Conservation (phyloP, 37 sponge, comb jelly and placozoan genomes). For the Beroe forskalii region DNA sequence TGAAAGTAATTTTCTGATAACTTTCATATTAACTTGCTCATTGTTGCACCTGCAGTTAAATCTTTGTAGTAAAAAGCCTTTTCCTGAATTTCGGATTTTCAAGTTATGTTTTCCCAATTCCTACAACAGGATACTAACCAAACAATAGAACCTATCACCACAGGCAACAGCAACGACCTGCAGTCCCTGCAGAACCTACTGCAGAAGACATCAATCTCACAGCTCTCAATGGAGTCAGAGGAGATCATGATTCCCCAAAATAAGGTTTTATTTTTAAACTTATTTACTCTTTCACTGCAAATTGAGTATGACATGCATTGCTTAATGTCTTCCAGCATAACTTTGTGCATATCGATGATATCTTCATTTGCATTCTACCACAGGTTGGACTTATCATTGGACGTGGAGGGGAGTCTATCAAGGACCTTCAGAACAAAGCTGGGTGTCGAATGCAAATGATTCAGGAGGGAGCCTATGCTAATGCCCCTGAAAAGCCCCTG, state of each 20-base stretch:
- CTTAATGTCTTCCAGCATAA: no score
- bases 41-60: no score
- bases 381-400: conserved; percentile 95
- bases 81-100: no score
- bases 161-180: conserved; percentile 44
- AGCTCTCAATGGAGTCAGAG: conserved; percentile 66
- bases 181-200: background rate
- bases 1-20: no score
- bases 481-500: conserved; percentile 89
- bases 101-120: no score
- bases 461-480: conserved; percentile 85
- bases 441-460: conserved; percentile 96
- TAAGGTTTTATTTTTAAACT: no score
- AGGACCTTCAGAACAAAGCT: conserved; percentile 77
- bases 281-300: no score
- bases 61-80: no score
- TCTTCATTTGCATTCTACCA: background rate
- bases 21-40: no score
- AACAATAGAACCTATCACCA: background rate
- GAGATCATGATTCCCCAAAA: conserved; percentile 87
- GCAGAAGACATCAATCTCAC: conserved; percentile 37
- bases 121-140: background rate
- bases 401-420: conserved; percentile 67
- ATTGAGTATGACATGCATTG: no score
- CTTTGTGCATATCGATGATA: no score